Evolutionary conservation across 2,113 vertebrate species (phyloP).

Genomic region (Epinephelus lanceolatus): DNA sequence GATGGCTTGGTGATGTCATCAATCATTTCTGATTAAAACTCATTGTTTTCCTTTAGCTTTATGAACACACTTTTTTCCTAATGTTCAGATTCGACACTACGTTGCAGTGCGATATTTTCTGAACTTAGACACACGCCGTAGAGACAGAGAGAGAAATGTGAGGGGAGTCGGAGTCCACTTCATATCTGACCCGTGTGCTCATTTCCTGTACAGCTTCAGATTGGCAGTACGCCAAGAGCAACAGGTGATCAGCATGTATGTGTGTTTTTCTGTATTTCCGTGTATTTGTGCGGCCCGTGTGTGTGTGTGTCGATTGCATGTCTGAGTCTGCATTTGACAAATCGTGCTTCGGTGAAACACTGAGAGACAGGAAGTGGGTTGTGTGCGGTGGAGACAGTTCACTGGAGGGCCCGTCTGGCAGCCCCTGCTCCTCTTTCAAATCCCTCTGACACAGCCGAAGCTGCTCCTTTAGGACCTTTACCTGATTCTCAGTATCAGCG

Average conservation of each 20-base stretch:
- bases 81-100: slow-evolving; percentile 10
- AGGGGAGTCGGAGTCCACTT: slow-evolving; percentile 76
- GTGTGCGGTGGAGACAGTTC: slow-evolving; percentile 84
- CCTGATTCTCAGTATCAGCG: slow-evolving; percentile 41
- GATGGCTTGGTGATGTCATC: background rate
- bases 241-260: slow-evolving; percentile 90
- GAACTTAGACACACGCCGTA: background rate
- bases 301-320: slow-evolving; percentile 34
- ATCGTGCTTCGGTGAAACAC: slow-evolving; percentile 71
- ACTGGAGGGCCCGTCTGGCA: slow-evolving; percentile 86
- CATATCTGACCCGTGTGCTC: slow-evolving; percentile 90
- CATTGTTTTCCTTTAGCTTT: slow-evolving; percentile 25
- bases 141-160: slow-evolving; percentile 35
- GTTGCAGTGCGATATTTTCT: slow-evolving; percentile 14
- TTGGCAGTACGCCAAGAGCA: slow-evolving; percentile 89
- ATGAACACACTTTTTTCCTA: slow-evolving; percentile 36
- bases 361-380: slow-evolving; percentile 88
- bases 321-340: slow-evolving; percentile 59
- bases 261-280: slow-evolving; percentile 32
- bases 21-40: slow-evolving; percentile 19
- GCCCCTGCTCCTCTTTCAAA: slow-evolving; percentile 81
- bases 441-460: slow-evolving; percentile 19
- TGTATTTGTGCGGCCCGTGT: slow-evolving; percentile 18
- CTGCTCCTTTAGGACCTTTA: slow-evolving; percentile 9
- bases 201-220: slow-evolving; percentile 89